Evolutionary conservation across 2,888 invertebrate genomes (phyloP), one percentile per base, ranked within the genome.

Genomic region (Drosophila prostipennis): DNA sequence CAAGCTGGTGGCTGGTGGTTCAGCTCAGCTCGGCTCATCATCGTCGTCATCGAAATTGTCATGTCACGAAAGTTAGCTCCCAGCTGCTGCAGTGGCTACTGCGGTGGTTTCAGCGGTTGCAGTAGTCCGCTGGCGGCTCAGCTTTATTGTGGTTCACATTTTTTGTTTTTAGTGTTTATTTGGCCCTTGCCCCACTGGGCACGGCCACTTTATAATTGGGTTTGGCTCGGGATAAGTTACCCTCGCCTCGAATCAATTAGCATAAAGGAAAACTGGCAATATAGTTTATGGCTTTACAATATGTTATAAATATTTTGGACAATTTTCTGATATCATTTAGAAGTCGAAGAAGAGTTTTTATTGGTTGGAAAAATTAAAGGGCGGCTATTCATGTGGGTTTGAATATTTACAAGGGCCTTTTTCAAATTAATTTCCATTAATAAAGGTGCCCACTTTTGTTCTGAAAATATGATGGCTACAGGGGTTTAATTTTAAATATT

Each of bases 31-130:
- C 53, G 43, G 80, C 80, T 84, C 80, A 80, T 86, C 81, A 83
- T 86, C 84, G 65, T 82, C 82, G 76, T 84, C 83, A 78, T 81
- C 79, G 78, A 80, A 87, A 86, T 89, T 87, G 83, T 87, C 87
- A 87, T 84, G 87, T 89, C 83, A 83, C 83, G 85, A 84, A 80
- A 89, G 82, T 79, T 81, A 78, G 83, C 89, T 88, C 77, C 78
- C 80, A 82, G 87, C 78, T 74, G 77, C 76, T 77, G 71, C 54
- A 58, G 59, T 19, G 51, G 59, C 56, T 67, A 80, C 56, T 59
- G 53, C 49, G 51, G 55, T 34, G 56, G 68, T 54, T 49, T 43
- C 54, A 45, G 63, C 34, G 56, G 68, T 51, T 45, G 53, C 54
- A 46, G 37, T 54, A 39, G 72, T 65, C 54, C 63, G 73, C 75